Conservation (phyloP, 1,140 invertebrate genomes). For the Brevipalpus yothersi region DNA sequence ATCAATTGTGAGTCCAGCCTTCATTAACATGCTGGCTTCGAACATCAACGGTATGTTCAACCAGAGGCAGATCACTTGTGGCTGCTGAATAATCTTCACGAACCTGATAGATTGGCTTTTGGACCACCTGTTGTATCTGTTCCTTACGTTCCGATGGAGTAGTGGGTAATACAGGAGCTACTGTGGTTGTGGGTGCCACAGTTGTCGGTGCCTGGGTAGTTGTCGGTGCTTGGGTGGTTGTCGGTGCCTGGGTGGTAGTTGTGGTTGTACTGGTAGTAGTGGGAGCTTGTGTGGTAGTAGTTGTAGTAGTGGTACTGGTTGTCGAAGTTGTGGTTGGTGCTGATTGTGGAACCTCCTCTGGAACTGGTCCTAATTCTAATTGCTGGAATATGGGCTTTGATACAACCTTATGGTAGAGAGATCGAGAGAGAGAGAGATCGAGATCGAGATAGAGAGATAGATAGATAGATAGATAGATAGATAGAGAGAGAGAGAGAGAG, state of each 20-base stretch:
- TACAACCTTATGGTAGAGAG: background rate
- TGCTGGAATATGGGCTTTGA: background rate
- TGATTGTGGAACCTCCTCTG: slow-evolving; percentile 11
- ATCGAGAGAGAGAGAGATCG: too few species aligned
- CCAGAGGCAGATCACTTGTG: background rate
- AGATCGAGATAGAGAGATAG: too few species aligned
- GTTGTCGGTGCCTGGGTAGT: background rate
- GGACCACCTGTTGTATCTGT: background rate
- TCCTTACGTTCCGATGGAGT: background rate
- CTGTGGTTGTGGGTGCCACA: background rate
- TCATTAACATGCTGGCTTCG: background rate
- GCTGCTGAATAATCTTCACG: slow-evolving; percentile 3
- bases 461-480: too few species aligned
- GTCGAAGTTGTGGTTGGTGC: background rate
- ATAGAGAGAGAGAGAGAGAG: too few species aligned
- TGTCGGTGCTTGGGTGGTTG: background rate
- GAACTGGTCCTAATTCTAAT: background rate
- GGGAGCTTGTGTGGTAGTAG: background rate
- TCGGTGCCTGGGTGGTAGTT: background rate
- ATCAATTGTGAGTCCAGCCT: background rate
- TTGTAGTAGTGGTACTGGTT: background rate
- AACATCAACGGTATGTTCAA: too few species aligned
- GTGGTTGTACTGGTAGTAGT: background rate
- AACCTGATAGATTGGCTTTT: background rate
- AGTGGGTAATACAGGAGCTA: background rate